These are phyloP conservation scores for Platycercus adscitus DNA, from an alignment of 2,113 vertebrate genomes.

Conservation along the genomic window DNA sequence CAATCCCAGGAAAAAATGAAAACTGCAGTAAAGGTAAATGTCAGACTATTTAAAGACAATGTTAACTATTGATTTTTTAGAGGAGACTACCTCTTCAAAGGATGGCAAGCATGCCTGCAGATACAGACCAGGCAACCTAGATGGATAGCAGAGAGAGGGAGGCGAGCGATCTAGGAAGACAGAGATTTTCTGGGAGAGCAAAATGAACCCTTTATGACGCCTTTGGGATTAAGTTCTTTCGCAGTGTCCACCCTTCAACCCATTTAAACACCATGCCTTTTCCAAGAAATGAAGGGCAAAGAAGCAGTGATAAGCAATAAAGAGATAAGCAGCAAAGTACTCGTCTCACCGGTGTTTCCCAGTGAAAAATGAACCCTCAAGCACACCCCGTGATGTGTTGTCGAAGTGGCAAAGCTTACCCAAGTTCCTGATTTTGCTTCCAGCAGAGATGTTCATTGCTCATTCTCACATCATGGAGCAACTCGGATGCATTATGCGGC, in stretches of 20 bases:
- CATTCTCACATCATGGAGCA: slow-evolving; percentile 4
- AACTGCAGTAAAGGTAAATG: slow-evolving; percentile 70
- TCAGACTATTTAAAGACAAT: slow-evolving; percentile 71
- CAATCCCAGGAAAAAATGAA: slow-evolving; percentile 61
- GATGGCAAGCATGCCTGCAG: slow-evolving; percentile 36
- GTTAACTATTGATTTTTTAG: slow-evolving; percentile 71
- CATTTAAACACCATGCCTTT: background rate
- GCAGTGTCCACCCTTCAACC: background rate
- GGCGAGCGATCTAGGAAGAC: background rate
- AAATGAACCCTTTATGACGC: slow-evolving; percentile 31
- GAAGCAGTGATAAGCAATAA: background rate
- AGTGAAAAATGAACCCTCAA: background rate
- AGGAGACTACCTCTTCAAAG: slow-evolving; percentile 65
- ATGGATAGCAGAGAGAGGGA: background rate
- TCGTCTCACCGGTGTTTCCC: background rate
- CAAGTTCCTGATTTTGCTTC: slow-evolving; percentile 25
- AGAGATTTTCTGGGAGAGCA: background rate
- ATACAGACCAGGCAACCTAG: background rate
- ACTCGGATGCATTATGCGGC: background rate
- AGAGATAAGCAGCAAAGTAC: background rate
- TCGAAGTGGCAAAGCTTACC: slow-evolving; percentile 16
- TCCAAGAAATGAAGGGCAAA: slow-evolving; percentile 5
- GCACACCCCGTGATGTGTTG: background rate
- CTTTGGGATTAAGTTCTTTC: slow-evolving; percentile 23
- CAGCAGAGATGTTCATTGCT: slow-evolving; percentile 37